These are phyloP conservation scores for Virgularia gustaviana DNA, from an alignment of 92 coral and sea anemone genomes.

Conservation along the genomic window DNA sequence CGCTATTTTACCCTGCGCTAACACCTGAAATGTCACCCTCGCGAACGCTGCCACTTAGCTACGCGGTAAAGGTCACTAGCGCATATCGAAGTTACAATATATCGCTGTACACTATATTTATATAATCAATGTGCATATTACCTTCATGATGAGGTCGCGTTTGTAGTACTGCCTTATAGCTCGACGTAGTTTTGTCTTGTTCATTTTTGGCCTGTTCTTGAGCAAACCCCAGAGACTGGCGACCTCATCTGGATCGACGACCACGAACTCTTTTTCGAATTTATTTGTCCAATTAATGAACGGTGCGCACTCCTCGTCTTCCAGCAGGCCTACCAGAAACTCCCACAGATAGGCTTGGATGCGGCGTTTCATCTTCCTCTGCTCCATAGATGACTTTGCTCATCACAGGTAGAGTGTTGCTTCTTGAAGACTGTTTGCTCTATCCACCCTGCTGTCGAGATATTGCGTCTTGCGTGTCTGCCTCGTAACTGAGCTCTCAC, in stretches of 20 bases:
- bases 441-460: too few species aligned
- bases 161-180: slow-evolving; percentile 35
- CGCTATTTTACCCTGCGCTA: too few species aligned
- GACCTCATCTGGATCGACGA: slow-evolving; percentile 32
- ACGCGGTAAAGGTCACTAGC: too few species aligned
- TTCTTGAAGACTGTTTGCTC: not conserved
- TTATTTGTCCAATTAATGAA: slow-evolving; percentile 40
- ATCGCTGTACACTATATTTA: too few species aligned
- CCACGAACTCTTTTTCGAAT: slow-evolving; percentile 30
- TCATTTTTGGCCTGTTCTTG: slow-evolving; percentile 34
- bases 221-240: slow-evolving; percentile 38
- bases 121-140: too few species aligned
- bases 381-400: too few species aligned
- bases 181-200: slow-evolving; percentile 32
- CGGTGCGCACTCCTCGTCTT: slow-evolving; percentile 41
- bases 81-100: too few species aligned
- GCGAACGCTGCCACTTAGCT: too few species aligned
- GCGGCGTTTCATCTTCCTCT: slow-evolving; percentile 22
- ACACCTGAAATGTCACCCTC: too few species aligned
- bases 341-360: slow-evolving; percentile 41
- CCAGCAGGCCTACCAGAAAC: slow-evolving; percentile 30
- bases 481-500: not conserved
- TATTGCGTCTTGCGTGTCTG: not conserved
- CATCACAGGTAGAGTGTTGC: too few species aligned
- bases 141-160: slow-evolving; percentile 35